These are phyloP conservation scores for Phalacrocorax carbo DNA, from an alignment of 2,113 vertebrate species.

Conservation along the genomic window DNA sequence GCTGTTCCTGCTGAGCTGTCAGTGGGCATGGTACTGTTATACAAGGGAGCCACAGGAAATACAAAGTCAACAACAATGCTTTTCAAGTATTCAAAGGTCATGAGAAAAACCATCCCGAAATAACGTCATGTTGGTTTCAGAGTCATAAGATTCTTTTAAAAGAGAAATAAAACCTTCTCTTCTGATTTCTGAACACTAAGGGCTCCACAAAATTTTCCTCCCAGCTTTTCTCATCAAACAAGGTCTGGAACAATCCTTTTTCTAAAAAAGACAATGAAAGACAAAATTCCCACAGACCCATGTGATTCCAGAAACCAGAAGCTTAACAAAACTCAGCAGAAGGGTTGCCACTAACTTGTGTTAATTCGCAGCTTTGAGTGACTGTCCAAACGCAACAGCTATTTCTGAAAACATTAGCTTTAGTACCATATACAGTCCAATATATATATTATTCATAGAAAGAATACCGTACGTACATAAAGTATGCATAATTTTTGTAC, in stretches of 20 bases:
- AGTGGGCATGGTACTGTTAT: background rate
- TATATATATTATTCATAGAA: background rate
- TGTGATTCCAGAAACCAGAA: background rate
- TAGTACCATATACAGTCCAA: background rate
- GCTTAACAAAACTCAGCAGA: background rate
- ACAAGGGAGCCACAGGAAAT: background rate
- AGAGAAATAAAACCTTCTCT: background rate
- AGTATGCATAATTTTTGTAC: background rate
- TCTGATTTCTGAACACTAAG: background rate
- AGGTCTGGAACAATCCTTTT: background rate
- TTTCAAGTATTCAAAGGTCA: background rate
- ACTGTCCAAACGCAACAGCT: background rate
- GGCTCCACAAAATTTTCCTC: background rate
- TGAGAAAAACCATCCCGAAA: background rate
- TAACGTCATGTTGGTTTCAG: background rate
- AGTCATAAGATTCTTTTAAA: background rate
- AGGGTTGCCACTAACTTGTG: background rate
- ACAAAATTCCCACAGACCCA: background rate
- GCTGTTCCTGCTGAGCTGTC: background rate
- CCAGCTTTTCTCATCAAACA: background rate
- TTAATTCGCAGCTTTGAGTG: background rate
- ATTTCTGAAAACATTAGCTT: background rate
- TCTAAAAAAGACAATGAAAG: background rate
- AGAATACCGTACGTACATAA: background rate
- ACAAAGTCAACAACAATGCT: background rate